Conservation (phyloP, 2,888 invertebrate species). For the Drosophila antonietae region DNA sequence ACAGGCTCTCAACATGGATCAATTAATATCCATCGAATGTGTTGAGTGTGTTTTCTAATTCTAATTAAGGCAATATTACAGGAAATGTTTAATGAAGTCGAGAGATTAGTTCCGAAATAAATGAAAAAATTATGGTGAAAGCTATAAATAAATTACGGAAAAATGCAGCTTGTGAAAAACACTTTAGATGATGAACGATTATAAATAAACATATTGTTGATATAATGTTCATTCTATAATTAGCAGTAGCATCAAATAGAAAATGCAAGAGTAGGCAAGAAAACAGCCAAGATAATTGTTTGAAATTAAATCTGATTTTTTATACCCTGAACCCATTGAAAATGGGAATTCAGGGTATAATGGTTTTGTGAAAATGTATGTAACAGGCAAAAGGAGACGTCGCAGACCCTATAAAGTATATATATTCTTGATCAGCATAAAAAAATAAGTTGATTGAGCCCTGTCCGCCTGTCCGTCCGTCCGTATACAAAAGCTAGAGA, state of each 20-base stretch:
- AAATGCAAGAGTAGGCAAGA: neutral
- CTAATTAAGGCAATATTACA: slow-evolving; percentile 57
- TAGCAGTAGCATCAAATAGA: too few relatives aligned
- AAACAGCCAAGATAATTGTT: too few relatives aligned
- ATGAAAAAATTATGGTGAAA: slow-evolving; percentile 12
- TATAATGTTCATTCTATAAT: neutral
- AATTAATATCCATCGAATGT: slow-evolving; percentile 72
- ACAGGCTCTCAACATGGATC: slow-evolving; percentile 73
- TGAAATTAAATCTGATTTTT: too few relatives aligned
- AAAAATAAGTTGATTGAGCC: too few relatives aligned
- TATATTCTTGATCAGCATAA: too few relatives aligned
- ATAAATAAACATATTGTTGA: slow-evolving; percentile 3
- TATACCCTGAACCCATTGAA: too few relatives aligned
- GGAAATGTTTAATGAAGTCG: slow-evolving; percentile 26
- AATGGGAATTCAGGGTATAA: too few relatives aligned
- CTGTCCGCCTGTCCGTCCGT: too few relatives aligned
- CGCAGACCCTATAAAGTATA: too few relatives aligned
- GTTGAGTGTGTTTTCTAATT: slow-evolving; percentile 52
- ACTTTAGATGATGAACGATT: neutral
- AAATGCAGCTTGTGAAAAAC: neutral
- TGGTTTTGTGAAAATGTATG: too few relatives aligned
- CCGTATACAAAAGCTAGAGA: too few relatives aligned
- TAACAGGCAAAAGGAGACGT: too few relatives aligned
- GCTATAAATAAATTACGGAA: slow-evolving; percentile 44
- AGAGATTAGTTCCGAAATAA: slow-evolving; percentile 46